Conservation (phyloP, 2,888 invertebrate genomes). For the Smittia aterrima region DNA sequence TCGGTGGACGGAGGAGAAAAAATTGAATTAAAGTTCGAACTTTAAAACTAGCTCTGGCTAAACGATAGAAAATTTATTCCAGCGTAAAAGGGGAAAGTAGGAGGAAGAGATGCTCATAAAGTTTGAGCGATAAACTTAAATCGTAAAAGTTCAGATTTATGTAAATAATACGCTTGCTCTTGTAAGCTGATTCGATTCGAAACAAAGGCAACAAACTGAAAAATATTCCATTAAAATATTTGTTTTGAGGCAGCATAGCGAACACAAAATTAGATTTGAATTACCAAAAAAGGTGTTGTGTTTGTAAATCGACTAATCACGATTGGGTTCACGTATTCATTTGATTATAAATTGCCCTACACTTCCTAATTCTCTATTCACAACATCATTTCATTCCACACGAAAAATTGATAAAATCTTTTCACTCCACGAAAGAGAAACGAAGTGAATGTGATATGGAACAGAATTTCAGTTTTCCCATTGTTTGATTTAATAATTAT, state of each 20-base stretch:
- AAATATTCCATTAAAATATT: constrained; percentile 1
- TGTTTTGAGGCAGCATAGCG: constrained; percentile 10
- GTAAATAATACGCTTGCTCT: constrained; percentile 19
- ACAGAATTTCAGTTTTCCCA: not conserved
- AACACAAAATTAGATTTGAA: constrained; percentile 25
- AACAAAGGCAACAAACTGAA: constrained; percentile 6
- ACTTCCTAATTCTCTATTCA: constrained; percentile 31
- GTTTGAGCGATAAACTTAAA: not conserved
- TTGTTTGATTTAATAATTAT: constrained; percentile 32
- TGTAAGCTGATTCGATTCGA: not conserved
- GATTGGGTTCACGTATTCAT: constrained; percentile 20
- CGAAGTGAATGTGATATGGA: constrained; percentile 12
- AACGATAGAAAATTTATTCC: not conserved
- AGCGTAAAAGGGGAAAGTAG: not conserved
- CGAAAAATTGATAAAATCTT: constrained; percentile 20
- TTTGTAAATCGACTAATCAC: constrained; percentile 24
- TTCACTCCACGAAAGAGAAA: not conserved
- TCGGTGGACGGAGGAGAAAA: too few species aligned
- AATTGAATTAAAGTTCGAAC: too few species aligned
- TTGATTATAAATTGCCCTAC: constrained; percentile 28
- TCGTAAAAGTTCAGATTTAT: constrained; percentile 18
- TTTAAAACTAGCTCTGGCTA: not conserved
- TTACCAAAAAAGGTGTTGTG: constrained; percentile 27
- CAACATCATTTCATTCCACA: constrained; percentile 5
- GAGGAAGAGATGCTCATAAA: not conserved